Percentiles rank a stretch among this genome's conserved stretches.
Evolutionary conservation across 2,888 invertebrate genomes (phyloP).

Genomic region (Meteorus cinctellus): DNA sequence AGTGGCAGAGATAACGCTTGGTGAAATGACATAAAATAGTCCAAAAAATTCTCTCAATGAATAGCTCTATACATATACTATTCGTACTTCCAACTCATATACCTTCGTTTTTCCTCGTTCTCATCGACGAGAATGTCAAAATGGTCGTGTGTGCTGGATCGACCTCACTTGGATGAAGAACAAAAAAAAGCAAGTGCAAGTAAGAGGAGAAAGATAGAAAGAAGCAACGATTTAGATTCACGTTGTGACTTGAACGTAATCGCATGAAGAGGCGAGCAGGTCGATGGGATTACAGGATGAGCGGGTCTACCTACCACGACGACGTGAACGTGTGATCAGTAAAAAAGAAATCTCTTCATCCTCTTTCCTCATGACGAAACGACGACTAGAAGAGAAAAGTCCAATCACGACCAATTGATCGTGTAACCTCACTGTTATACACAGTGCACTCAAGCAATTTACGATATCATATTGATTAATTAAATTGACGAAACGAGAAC

Average conservation of each 20-base stretch:
- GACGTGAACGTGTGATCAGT: slow-evolving; percentile 16
- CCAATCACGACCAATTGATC: neutral
- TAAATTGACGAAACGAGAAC: too few species aligned
- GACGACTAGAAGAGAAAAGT: neutral
- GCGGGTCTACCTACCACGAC: slow-evolving; percentile 5
- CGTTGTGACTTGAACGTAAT: slow-evolving; percentile 18
- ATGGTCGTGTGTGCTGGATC: neutral
- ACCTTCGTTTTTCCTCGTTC: neutral
- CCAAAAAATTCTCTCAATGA: slow-evolving; percentile 13
- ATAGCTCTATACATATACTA: neutral
- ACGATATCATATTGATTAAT: too few species aligned
- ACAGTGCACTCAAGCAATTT: neutral
- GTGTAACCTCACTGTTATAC: neutral
- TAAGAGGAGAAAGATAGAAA: neutral
- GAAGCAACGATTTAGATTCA: slow-evolving; percentile 20
- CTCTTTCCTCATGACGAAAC: neutral
- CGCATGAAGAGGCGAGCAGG: slow-evolving; percentile 7
- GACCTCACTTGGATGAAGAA: neutral
- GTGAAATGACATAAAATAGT: slow-evolving; percentile 38
- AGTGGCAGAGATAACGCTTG: slow-evolving; percentile 20
- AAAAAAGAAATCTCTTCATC: slow-evolving; percentile 11
- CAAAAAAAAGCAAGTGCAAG: neutral
- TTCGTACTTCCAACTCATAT: slow-evolving; percentile 7
- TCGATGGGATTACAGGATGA: slow-evolving; percentile 21
- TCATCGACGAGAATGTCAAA: neutral